Evolutionary conservation across 2,113 vertebrate genomes (phyloP).

Genomic region (Pedetes capensis): DNA sequence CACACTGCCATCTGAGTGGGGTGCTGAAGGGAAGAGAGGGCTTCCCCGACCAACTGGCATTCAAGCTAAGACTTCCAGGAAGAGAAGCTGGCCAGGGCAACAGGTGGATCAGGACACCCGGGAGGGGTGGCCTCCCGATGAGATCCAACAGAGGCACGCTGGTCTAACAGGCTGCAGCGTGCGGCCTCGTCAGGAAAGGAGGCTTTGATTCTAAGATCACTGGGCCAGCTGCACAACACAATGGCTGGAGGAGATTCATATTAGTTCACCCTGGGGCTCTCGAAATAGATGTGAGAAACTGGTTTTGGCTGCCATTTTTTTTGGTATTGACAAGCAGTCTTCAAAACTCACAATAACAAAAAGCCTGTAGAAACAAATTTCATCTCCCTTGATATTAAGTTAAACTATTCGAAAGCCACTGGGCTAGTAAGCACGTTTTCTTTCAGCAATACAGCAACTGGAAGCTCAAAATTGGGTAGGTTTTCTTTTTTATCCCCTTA

Average conservation of each 20-base stretch:
- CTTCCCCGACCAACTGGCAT: neutral
- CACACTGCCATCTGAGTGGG: neutral
- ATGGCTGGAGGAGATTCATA: fast-evolving
- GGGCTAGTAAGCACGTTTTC: neutral
- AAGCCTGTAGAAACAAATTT: neutral
- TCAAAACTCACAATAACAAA: neutral
- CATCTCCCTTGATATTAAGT: too few species aligned
- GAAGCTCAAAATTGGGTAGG: neutral
- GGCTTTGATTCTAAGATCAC: neutral
- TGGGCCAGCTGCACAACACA: neutral
- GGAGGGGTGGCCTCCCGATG: neutral
- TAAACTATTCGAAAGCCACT: neutral
- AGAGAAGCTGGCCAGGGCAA: neutral
- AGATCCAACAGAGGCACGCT: neutral
- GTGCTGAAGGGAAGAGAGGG: neutral
- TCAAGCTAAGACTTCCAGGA: neutral
- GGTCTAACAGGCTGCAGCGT: fast-evolving
- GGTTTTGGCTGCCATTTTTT: neutral
- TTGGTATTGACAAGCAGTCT: neutral
- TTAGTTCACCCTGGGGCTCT: too few species aligned
- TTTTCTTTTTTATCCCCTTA: too few species aligned
- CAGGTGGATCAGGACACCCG: too few species aligned
- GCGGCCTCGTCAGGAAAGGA: neutral
- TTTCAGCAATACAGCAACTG: fast-evolving
- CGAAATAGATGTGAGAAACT: neutral